Conservation (phyloP, 1,140 invertebrate genomes). For the Melipona quadrifasciata region DNA sequence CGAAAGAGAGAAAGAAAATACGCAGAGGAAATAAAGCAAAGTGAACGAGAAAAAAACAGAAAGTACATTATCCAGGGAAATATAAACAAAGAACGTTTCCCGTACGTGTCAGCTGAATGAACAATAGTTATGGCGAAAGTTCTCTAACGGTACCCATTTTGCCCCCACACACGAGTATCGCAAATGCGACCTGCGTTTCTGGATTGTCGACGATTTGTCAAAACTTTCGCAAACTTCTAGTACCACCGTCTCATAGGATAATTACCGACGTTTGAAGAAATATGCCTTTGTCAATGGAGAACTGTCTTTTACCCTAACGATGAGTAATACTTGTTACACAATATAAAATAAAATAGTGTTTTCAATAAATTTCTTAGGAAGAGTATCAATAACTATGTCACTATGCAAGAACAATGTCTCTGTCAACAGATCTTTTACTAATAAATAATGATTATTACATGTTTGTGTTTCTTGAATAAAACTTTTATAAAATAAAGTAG, state of each 20-base stretch:
- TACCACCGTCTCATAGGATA: neutral
- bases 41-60: neutral
- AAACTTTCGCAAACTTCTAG: conserved; percentile 22
- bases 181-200: conserved; percentile 35
- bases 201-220: conserved; percentile 61
- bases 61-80: conserved; percentile 49
- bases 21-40: neutral
- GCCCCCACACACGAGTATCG: neutral
- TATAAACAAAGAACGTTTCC: conserved; percentile 66
- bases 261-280: neutral
- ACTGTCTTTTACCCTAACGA: neutral
- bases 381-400: neutral
- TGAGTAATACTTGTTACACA: neutral
- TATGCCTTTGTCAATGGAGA: neutral
- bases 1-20: neutral
- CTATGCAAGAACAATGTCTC: neutral
- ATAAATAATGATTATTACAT: neutral
- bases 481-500: neutral
- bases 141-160: conserved; percentile 22
- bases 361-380: neutral
- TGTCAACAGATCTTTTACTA: neutral
- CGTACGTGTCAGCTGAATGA: conserved; percentile 61
- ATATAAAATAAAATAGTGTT: neutral
- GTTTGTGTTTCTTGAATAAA: neutral
- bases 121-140: conserved; percentile 69